Conservation (phyloP, 2,888 invertebrate genomes). For the Callyntrura guangdongensis region DNA sequence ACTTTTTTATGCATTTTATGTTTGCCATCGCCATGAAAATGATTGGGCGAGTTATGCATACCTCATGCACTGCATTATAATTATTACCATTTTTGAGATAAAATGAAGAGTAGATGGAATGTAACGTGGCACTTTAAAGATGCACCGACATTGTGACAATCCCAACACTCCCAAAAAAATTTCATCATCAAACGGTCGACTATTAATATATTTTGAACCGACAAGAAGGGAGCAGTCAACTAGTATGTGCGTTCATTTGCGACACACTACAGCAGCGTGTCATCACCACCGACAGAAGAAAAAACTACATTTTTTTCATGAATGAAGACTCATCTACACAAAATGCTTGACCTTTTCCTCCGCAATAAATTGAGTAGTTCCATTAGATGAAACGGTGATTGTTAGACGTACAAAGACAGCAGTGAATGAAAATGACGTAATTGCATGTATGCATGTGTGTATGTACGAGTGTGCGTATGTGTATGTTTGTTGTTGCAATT, state of each 20-base stretch:
- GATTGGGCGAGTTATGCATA: constrained; percentile 52
- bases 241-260: constrained; percentile 1
- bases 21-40: constrained; percentile 14
- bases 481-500: not conserved
- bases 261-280: constrained; percentile 10
- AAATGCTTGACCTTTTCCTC: constrained; percentile 34
- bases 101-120: constrained; percentile 39
- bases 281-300: constrained; percentile 1
- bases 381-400: not conserved
- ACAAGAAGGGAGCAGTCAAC: constrained; percentile 10
- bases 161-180: constrained; percentile 42
- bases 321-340: not conserved
- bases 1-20: constrained; percentile 9
- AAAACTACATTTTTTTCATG: constrained; percentile 28
- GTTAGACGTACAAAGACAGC: not conserved
- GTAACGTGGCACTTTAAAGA: constrained; percentile 26
- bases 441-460: not conserved
- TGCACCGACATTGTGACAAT: constrained; percentile 50
- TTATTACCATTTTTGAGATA: constrained; percentile 33
- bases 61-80: constrained; percentile 47
- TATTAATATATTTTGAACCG: constrained; percentile 1
- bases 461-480: not conserved
- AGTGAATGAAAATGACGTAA: constrained; percentile 61
- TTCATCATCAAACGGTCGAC: constrained; percentile 10
- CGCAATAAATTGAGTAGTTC: not conserved